Evolutionary conservation across 2,888 invertebrate genomes (phyloP), one percentile per base, ranked within the genome.

Genomic region (Poecilus cupreus): DNA sequence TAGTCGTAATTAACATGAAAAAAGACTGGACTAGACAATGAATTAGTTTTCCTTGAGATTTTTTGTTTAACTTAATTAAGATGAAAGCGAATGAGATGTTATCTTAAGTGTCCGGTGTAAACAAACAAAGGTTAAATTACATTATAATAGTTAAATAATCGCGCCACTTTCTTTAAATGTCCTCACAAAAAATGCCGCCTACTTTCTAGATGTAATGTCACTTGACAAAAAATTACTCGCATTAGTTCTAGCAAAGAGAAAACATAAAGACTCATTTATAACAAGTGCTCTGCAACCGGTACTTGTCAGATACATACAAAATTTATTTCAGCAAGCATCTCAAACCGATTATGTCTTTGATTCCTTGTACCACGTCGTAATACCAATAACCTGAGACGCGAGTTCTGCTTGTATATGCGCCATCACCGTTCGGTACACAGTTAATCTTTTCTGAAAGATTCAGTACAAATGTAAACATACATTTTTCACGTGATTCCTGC

Each of bases 391-490:
- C 26, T 11, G 24, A 64, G 22, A n/a, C n/a, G n/a, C n/a, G n/a
- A n/a, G n/a, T n/a, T 70, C 39, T 70, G 16, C 16, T 39, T 16
- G 13, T 39, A 70, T 39, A 32, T 16, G 39, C 16, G 39, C 49
- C 51, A 22, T 26, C 13, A 20, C 43, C 22, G 39, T 72, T 46
- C 26, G 26, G 22, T 22, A 60, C 13, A 43, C 43, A 20, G 77
- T 60, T 77, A 60, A 77, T 77, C 60, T 46, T 77, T 32, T 51
- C 49, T 75, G 74, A 75, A 49, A 49, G 51, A 49, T 74, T 43
- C 74, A 32, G 60, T 60, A 60, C 20, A 60, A 77, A 77, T 77
- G 77, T 57, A 77, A 77, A 77, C 60, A 77, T 26, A 77, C 77
- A 76, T 76, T 76, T 76, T 76, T 57, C 76, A 77, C 37, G 77